These are phyloP conservation scores for Neodiprion pinetum DNA, from an alignment of 1,140 invertebrate species.

Conservation along the genomic window DNA sequence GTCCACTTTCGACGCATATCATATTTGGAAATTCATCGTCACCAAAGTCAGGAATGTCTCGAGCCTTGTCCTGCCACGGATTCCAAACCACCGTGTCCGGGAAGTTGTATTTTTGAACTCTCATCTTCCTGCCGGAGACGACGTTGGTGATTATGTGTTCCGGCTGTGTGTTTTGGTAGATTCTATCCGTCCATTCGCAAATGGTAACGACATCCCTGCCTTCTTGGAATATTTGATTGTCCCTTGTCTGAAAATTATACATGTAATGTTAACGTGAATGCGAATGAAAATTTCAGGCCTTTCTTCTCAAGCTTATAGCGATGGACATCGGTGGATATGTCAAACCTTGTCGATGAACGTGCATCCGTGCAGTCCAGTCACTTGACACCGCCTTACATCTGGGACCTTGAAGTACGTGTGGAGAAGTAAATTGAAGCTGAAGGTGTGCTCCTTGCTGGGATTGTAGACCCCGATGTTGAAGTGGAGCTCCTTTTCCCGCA, in stretches of 20 bases:
- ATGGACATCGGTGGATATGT: conserved; percentile 1
- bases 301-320: conserved; percentile 1
- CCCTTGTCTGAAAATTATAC: conserved; percentile 70
- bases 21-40: conserved; percentile 95
- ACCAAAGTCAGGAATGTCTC: conserved; percentile 91
- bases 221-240: conserved; percentile 84
- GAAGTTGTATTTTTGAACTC: conserved; percentile 92
- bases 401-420: conserved; percentile 97
- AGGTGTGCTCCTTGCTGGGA: conserved; percentile 86
- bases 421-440: conserved; percentile 91
- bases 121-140: conserved; percentile 89
- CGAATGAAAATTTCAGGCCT: neutral
- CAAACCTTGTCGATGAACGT: conserved; percentile 92
- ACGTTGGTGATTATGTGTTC: conserved; percentile 94
- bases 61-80: conserved; percentile 92
- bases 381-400: conserved; percentile 88
- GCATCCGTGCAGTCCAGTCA: conserved; percentile 89
- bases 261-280: conserved; percentile 9
- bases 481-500: conserved; percentile 89
- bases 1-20: conserved; percentile 93
- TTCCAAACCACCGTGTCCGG: conserved; percentile 97
- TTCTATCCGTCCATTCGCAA: conserved; percentile 89
- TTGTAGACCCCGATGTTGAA: conserved; percentile 93
- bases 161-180: conserved; percentile 91
- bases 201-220: conserved; percentile 87